Evolutionary conservation across 35 echinoderm and acorn worm genomes (phyloP), one percentile per base, ranked within the genome.

Genomic region (Eucidaris tribuloides): DNA sequence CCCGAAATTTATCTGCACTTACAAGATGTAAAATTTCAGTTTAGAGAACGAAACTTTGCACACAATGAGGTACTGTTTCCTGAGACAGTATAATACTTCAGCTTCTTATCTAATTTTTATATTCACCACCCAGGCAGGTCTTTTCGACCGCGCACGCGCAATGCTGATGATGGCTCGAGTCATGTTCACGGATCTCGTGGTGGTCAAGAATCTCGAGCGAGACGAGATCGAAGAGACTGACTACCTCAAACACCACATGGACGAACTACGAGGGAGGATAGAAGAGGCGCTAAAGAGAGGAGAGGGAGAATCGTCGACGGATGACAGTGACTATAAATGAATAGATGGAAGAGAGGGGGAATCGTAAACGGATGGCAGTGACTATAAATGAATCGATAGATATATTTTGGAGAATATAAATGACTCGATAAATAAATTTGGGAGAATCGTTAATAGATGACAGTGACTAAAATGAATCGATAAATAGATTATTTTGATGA

Each of bases 101-200:
- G 41, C 27, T 27, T 18, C 7, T 30, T 31, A 2, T 9, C 78
- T 85, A 3, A 40, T 33, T 79, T 37, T n/a, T 65, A 44, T 82
- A 56, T 88, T 46, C 19, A 22, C 42, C 41, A 22, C 46, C 25
- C 55, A 97, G 94, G 94, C 94, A 13, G 78, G 58, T 41, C 72
- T 92, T 13, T 92, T 85, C 39, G 89, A 92, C 43, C 89, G 85
- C 46, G 94, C 94, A 13, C 84, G 82, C 5, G 94, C 89, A 5
- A 81, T 92, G 65, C 65, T 97, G 38, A 97, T 97, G 94, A 88
- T 97, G 89, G 81, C 89, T 1, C 50, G 85, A 31, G 94, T 97
- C 15, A 89, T 97, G 94, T 97, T 92, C 60, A 97, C 85, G 7
- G 94, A 97, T 60, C 76, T 97, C 22, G 83, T 92, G 7, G 84